Evolutionary conservation across 2,113 vertebrate species (phyloP), one percentile per base, ranked within the genome.

Genomic region (Suricata suricatta): DNA sequence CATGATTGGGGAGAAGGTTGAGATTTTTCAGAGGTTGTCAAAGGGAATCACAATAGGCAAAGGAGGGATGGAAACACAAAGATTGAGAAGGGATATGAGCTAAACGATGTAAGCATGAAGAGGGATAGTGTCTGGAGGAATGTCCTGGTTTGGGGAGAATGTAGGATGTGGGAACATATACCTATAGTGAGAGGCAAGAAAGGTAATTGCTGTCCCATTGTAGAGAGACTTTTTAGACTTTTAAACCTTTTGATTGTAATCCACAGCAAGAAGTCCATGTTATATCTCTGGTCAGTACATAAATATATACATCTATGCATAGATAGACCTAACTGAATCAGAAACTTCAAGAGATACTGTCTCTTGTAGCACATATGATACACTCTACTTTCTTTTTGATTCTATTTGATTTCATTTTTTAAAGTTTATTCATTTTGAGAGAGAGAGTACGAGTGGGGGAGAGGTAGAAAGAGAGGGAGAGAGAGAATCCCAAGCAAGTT

Each of bases 1-100:
- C 38, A 50, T 72, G 63, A 94, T 14, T 54, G 47, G 64, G 64
- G 50, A 69, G n/a, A 74, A 74, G 52, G 93, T 17, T 9, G 29
- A 50, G 60, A 25, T 10, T 44, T 94, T 82, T 77, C 90, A 71
- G 47, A 93, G 60, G 80, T 69, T 82, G 86, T 87, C 81, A 63
- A 35, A 63, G 4, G 71, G 57, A 69, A 68, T 27, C 21, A n/a
- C 38, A 41, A 35, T 1, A 25, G 72, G 23, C 31, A 68, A 38
- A 89, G 14, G 12, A 27, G 69, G 8, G 4, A 21, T 57, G 74
- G 83, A 29, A 85, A 60, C 64, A 41, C 63, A n/a, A 60, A 54
- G 25, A 3, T 41, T 0, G 25, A 57, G 35, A 29, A 35, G 29
- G 5, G 84, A 57, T 25, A 6, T 25, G 77, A n/a, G n/a, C 52